These are phyloP conservation scores for Bergia sp. DNA, from an alignment of 92 coral and sea anemone genomes.

Conservation along the genomic window DNA sequence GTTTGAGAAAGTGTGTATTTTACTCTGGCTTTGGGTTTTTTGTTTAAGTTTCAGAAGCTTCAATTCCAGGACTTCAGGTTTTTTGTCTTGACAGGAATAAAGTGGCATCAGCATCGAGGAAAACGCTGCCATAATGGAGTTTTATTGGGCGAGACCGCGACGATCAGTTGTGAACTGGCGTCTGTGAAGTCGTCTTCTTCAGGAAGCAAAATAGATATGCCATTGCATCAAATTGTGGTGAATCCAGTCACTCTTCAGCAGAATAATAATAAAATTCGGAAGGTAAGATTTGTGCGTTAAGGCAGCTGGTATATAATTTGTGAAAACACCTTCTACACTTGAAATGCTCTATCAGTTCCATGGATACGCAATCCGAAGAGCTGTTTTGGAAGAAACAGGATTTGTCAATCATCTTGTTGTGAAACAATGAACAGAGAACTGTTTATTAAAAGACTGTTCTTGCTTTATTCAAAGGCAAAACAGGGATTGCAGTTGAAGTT, in stretches of 20 bases:
- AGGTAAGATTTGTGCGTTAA: slow-evolving; percentile 58
- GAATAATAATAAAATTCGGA: slow-evolving; percentile 77
- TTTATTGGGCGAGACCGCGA: slow-evolving; percentile 6
- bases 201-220: slow-evolving; percentile 68
- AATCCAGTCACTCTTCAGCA: slow-evolving; percentile 76
- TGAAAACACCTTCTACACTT: background rate
- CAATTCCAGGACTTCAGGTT: background rate
- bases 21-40: background rate
- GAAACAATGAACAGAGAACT: background rate
- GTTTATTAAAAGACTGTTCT: background rate
- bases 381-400: background rate
- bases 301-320: background rate
- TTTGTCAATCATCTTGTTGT: background rate
- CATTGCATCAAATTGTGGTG: slow-evolving; percentile 89
- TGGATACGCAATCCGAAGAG: slow-evolving; percentile 4
- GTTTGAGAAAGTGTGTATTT: background rate
- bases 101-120: background rate
- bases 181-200: slow-evolving; percentile 38
- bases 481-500: background rate
- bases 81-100: background rate
- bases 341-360: background rate
- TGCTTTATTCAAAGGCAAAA: background rate
- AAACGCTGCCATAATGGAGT: background rate
- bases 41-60: background rate
- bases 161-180: slow-evolving; percentile 12